Evolutionary conservation across 2,888 invertebrate genomes (phyloP).

Genomic region (Mycogona germanica): DNA sequence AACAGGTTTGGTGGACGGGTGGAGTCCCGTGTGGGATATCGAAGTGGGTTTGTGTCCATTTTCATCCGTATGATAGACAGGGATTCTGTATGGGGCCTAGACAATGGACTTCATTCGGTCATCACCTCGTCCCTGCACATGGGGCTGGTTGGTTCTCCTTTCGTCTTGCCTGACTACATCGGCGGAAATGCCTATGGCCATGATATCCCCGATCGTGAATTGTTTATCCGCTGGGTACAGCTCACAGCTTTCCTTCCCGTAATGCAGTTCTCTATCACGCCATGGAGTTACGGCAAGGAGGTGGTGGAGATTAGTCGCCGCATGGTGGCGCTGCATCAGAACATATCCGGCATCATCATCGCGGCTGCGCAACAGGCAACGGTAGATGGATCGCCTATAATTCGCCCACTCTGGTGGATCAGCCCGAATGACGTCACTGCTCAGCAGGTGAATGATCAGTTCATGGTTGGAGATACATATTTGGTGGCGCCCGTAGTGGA

Average conservation of each 20-base stretch:
- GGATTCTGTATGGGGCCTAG: conserved; percentile 47
- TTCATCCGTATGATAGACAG: conserved; percentile 69
- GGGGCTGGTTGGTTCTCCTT: conserved; percentile 49
- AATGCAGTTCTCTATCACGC: conserved; percentile 64
- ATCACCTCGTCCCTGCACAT: conserved; percentile 56
- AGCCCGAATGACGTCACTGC: conserved; percentile 53
- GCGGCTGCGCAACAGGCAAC: conserved; percentile 44
- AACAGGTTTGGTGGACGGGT: conserved; percentile 40
- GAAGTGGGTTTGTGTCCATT: conserved; percentile 54
- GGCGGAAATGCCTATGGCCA: conserved; percentile 38
- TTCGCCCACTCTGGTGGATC: conserved; percentile 76
- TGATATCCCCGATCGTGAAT: conserved; percentile 31
- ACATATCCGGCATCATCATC: conserved; percentile 44
- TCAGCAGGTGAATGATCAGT: conserved; percentile 45
- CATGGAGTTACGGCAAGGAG: conserved; percentile 56
- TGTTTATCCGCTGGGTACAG: conserved; percentile 64
- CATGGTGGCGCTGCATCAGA: conserved; percentile 51
- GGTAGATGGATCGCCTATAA: conserved; percentile 52
- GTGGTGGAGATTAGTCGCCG: conserved; percentile 45
- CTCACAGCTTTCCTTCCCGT: conserved; percentile 62
- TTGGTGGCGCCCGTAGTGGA: conserved; percentile 63
- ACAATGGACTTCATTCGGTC: conserved; percentile 56
- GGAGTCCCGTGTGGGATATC: conserved; percentile 56
- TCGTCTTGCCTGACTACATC: conserved; percentile 66
- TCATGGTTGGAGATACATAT: conserved; percentile 59